Base-by-base conservation (phyloP, 2,888 invertebrate genomes). In the Bembecia ichneumoniformis region DNA sequence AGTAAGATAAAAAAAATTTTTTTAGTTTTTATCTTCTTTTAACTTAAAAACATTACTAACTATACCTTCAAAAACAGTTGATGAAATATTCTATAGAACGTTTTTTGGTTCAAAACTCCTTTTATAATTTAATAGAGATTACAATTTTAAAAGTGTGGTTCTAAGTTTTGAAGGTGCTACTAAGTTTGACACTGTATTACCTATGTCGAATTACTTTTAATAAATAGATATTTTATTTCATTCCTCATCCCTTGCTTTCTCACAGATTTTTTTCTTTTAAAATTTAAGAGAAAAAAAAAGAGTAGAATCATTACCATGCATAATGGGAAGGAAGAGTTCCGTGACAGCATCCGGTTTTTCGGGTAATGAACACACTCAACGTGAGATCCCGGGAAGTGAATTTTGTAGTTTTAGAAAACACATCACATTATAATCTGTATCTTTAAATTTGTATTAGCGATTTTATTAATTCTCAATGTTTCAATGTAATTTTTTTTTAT, bases 251-350 rank as follows among this genome's bases (percentile, higher is more conserved):
- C 9, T 28, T 7, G 9, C 9, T 44, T 14, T 14, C 44, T 44
- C 15, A 15, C 15, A 17, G 17, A 44, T 15, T 15, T 44, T 44
- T 44, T 44, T 44, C 15, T 44, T 44, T 44, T n/a, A n/a, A 40
- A n/a, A 13, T 40, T 48, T 53, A 47, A 49, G 47, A 57, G 58
- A 61, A 57, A 68, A 68, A 73, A 73, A 71, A 63, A 63, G 48
- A 63, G 64, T 68, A 68, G 28, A 40, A 72, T 74, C 68, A 82
- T 83, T 78, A 76, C 70, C 77, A 77, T 82, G 69, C 71, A 71
- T 69, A 66, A 77, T 69, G 68, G 66, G 58, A 55, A 73, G 81
- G 83, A 82, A 86, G 80, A 81, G 80, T 82, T 82, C 78, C 82
- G 70, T 57, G 55, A 58, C 63, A 64, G 68, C 78, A 79, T 86